Evolutionary conservation across 2,113 vertebrate genomes (phyloP), one percentile per base, ranked within the genome.

Genomic region (Speoplatyrhinus poulsoni): DNA sequence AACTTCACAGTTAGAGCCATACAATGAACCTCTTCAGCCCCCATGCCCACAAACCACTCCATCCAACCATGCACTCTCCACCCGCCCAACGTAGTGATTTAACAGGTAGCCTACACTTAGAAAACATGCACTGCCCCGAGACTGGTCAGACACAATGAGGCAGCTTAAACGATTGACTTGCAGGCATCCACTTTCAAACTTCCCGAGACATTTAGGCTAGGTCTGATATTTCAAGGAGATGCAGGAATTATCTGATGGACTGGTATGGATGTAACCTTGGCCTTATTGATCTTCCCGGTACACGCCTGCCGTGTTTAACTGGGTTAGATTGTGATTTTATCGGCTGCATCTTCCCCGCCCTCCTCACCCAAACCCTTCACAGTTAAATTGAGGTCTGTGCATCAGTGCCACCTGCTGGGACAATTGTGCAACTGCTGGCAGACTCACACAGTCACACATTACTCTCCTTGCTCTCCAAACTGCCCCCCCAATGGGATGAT

Each of bases 371-470:
- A 12, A 70, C 46, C 62, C 47, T 15, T n/a, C 36, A 59, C 63
- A 72, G 62, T 77, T 69, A 72, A 72, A 73, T 74, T 74, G 65
- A 79, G 76, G 83, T 77, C 77, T 87, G 85, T 83, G 82, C 86
- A 82, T 91, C 83, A 63, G 84, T 76, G 84, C 82, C 89, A 87
- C 79, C 87, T 88, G 81, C 82, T 83, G 89, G 67, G 46, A 75
- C 66, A 79, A 72, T 84, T 79, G 76, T 77, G 70, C 60, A 67
- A 70, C 67, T 82, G 72, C 73, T 69, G 73, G 68, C 65, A 76
- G 64, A 70, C 60, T 67, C 58, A 46, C 62, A 58, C n/a, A n/a
- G 33, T 46, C 63, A 17, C 55, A 46, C n/a, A 55, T 53, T 0
- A 32, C 9, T 50, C 63, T 65, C 61, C 11, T 63, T 78, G 54